These are phyloP conservation scores for Agrilus planipennis DNA, from an alignment of 1,140 invertebrate genomes.

Conservation along the genomic window DNA sequence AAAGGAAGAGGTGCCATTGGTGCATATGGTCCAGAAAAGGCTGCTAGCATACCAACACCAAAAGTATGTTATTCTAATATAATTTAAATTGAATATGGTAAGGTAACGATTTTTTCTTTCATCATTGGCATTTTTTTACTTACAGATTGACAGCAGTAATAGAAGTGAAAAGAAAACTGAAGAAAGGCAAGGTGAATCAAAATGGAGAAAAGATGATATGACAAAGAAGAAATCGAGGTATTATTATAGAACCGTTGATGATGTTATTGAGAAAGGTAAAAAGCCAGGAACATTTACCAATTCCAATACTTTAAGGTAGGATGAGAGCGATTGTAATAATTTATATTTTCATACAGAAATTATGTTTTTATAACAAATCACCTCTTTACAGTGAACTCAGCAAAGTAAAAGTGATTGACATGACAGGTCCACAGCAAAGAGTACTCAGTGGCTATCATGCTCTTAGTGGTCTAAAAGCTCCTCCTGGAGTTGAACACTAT, in stretches of 20 bases:
- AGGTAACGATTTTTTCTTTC: too few species aligned
- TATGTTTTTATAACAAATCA: background rate
- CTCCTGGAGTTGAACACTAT: conserved; percentile 43
- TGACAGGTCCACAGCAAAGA: conserved; percentile 91
- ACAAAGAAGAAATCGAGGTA: conserved; percentile 54
- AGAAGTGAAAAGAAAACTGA: conserved; percentile 40
- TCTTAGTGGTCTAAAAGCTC: conserved; percentile 48
- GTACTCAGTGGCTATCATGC: conserved; percentile 93
- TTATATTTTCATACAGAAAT: too few species aligned
- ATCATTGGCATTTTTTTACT: too few species aligned
- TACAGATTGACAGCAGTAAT: too few species aligned
- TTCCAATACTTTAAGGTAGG: conserved; percentile 34
- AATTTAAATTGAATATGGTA: too few species aligned
- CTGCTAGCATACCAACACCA: conserved; percentile 31
- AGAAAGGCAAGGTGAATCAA: conserved; percentile 49
- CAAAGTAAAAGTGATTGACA: conserved; percentile 96
- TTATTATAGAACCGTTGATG: conserved; percentile 82
- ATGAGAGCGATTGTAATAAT: background rate
- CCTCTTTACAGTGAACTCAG: conserved; percentile 43
- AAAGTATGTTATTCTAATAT: conserved; percentile 17
- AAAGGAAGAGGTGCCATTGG: conserved; percentile 90
- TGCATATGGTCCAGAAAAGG: conserved; percentile 72
- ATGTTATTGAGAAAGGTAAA: conserved; percentile 81
- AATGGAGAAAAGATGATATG: conserved; percentile 41
- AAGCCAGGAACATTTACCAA: conserved; percentile 44